Evolutionary conservation across 1,140 invertebrate genomes (phyloP).

Genomic region (Metaphire vulgaris): DNA sequence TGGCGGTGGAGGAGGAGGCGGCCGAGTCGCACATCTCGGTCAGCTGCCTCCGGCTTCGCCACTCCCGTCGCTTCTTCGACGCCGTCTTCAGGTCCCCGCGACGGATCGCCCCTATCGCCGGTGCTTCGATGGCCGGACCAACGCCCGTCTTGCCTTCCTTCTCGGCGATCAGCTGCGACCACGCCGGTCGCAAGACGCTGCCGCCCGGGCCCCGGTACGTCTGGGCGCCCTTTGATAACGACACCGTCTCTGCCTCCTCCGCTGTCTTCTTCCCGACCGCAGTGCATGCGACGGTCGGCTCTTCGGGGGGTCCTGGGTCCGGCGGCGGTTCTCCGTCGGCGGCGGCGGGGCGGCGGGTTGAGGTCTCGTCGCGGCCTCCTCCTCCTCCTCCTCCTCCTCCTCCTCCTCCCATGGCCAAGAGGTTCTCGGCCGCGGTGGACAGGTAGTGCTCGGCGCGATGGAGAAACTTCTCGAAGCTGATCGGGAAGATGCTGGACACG

Average conservation of each 20-base stretch:
- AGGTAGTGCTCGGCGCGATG: neutral
- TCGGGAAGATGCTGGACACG: neutral
- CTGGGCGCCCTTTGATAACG: no score
- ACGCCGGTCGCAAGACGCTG: neutral
- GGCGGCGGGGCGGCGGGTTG: no score
- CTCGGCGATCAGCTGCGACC: neutral
- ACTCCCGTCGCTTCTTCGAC: constrained; percentile 17
- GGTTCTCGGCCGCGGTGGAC: neutral
- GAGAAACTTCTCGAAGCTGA: neutral
- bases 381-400: no score
- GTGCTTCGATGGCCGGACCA: neutral
- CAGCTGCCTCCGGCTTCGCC: constrained; percentile 9
- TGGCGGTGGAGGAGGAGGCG: neutral
- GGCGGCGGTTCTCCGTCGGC: no score
- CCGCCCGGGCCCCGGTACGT: neutral
- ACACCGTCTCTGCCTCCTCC: no score
- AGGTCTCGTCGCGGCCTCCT: no score
- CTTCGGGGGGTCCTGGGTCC: no score
- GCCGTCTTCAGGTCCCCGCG: constrained; percentile 16
- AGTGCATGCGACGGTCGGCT: no score
- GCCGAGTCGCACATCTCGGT: neutral
- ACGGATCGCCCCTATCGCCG: neutral
- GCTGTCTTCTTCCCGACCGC: no score
- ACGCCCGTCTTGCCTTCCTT: neutral
- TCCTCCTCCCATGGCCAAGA: neutral